Evolutionary conservation across 2,113 vertebrate species (phyloP).

Genomic region (Eptesicus fuscus): DNA sequence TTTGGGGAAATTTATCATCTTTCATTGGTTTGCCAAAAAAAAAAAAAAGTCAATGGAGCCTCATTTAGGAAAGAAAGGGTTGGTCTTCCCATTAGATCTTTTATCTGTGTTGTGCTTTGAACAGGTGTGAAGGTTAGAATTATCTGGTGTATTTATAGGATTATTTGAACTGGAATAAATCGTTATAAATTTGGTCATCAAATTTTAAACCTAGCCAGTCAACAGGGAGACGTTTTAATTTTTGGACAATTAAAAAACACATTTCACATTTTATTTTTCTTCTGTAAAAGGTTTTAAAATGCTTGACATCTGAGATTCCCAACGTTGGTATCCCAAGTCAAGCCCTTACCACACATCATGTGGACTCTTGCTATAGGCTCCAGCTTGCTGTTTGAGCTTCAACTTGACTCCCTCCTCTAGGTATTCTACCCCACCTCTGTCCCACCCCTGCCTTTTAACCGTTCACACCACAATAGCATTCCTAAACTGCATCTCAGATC

Average conservation of each 20-base stretch:
- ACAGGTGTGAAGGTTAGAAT: constrained; percentile 76
- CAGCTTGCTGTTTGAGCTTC: not conserved
- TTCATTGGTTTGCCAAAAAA: constrained; percentile 78
- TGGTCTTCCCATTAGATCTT: constrained; percentile 71
- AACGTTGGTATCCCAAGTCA: not conserved
- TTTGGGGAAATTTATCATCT: constrained; percentile 73
- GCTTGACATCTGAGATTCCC: not conserved
- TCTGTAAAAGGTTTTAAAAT: not conserved
- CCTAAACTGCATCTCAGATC: not conserved
- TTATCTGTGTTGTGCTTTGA: constrained; percentile 78
- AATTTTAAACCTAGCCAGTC: constrained; percentile 59
- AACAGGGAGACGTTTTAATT: constrained; percentile 33
- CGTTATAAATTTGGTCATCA: constrained; percentile 71
- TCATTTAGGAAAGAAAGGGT: constrained; percentile 76
- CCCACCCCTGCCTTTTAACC: rapidly evolving
- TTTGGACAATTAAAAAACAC: not conserved
- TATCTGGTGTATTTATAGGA: constrained; percentile 65
- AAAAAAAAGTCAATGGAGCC: constrained; percentile 66
- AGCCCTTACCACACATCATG: not conserved
- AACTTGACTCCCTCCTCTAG: not conserved
- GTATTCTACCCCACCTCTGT: not conserved
- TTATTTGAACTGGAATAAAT: constrained; percentile 67
- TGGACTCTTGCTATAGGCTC: not conserved
- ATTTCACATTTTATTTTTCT: constrained; percentile 1
- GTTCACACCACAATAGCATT: not conserved